phyloP scores from a whole-genome alignment of 2,888 invertebrate species.

The Neuroscelio doddi region DNA sequence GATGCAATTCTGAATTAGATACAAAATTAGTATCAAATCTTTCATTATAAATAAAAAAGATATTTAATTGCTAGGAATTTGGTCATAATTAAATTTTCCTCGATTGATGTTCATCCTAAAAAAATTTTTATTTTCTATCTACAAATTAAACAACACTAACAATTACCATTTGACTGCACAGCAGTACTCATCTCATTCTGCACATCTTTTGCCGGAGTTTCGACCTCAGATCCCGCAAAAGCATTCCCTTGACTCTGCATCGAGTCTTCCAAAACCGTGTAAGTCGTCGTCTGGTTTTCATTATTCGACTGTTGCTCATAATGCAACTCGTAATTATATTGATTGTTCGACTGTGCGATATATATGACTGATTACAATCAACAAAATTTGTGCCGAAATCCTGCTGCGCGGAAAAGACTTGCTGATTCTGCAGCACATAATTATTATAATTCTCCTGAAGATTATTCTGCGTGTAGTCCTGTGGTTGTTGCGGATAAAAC shows the following conservation, averaged over 20 bases:
- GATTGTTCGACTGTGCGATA: constrained; percentile 1
- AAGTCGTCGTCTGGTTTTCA: constrained; percentile 22
- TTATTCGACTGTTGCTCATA: constrained; percentile 12
- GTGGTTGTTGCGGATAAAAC: constrained; percentile 28
- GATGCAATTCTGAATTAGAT: too few species aligned
- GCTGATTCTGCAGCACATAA: constrained; percentile 28
- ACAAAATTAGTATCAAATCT: too few species aligned
- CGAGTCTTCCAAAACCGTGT: constrained; percentile 29
- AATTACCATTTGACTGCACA: constrained; percentile 6
- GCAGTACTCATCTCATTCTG: not conserved
- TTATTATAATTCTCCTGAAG: constrained; percentile 11
- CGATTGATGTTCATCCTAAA: too few species aligned
- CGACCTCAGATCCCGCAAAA: not conserved
- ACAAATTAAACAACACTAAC: not conserved
- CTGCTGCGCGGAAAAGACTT: constrained; percentile 6
- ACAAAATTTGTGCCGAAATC: constrained; percentile 17
- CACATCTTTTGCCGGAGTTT: not conserved
- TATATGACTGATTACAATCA: constrained; percentile 14
- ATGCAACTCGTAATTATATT: constrained; percentile 30
- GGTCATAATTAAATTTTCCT: too few species aligned
- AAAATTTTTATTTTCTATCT: too few species aligned
- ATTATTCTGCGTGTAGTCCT: constrained; percentile 9
- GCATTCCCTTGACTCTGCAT: not conserved
- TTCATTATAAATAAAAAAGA: too few species aligned
- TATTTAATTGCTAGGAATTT: too few species aligned